Conservation (phyloP, 2,797 vertebrate species). For the Danio tinwini region DNA sequence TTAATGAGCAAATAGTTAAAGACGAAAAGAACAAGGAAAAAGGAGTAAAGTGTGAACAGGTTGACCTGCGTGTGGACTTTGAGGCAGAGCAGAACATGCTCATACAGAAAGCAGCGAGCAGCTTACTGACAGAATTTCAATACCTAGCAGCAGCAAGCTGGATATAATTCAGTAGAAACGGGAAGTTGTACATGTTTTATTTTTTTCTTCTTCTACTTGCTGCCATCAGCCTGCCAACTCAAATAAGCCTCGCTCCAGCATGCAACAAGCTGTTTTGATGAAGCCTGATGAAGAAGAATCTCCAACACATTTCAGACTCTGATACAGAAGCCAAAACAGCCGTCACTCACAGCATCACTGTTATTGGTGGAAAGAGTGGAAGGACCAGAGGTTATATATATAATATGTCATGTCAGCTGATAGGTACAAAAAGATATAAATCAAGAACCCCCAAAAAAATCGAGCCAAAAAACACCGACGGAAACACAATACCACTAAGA, state of each 20-base stretch:
- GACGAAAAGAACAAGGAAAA: conserved; percentile 3
- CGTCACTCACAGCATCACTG: conserved; percentile 23
- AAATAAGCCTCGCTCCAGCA: conserved; percentile 53
- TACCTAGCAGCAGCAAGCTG: conserved; percentile 55
- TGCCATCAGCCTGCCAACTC: conserved; percentile 55
- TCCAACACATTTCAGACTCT: conserved; percentile 21
- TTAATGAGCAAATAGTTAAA: conserved; percentile 15
- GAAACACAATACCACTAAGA: conserved; percentile 33
- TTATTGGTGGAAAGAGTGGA: conserved; percentile 39
- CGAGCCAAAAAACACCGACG: conserved; percentile 15
- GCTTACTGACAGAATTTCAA: conserved; percentile 44
- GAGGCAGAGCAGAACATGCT: conserved; percentile 43
- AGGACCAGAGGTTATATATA: conserved; percentile 28
- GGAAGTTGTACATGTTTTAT: conserved; percentile 47
- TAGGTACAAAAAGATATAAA: conserved; percentile 32
- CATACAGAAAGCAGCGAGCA: conserved; percentile 50
- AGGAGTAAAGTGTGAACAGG: background rate
- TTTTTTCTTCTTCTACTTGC: conserved; percentile 47
- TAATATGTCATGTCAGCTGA: conserved; percentile 36
- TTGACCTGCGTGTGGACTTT: conserved; percentile 36
- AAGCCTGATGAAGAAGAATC: conserved; percentile 39
- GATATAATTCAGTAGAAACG: conserved; percentile 57
- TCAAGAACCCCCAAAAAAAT: background rate
- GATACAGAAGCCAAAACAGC: conserved; percentile 30
- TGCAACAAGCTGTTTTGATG: conserved; percentile 51